phyloP scores from a whole-genome alignment of 2,797 vertebrate species.

The Nannoperca obscura region DNA sequence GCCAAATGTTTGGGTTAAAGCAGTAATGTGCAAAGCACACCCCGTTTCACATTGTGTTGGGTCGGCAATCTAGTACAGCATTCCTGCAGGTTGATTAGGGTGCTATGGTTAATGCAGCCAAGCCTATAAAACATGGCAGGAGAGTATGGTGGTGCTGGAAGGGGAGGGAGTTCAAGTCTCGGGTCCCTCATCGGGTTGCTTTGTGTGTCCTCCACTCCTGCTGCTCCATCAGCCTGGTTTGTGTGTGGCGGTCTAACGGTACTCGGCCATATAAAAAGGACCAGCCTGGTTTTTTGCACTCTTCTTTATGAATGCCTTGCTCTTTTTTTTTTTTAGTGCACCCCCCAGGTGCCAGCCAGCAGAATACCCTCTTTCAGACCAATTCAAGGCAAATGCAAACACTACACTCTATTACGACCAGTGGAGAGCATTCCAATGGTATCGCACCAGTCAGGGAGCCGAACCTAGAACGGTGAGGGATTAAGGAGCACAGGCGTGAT shows the following conservation, averaged over 20 bases:
- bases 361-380: conserved; percentile 82
- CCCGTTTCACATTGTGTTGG: conserved; percentile 64
- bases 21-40: conserved; percentile 68
- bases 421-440: conserved; percentile 80
- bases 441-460: conserved; percentile 72
- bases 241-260: conserved; percentile 81
- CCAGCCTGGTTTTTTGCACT: conserved; percentile 82
- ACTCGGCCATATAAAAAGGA: conserved; percentile 78
- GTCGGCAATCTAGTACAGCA: conserved; percentile 73
- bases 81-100: conserved; percentile 85
- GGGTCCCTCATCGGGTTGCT: conserved; percentile 79
- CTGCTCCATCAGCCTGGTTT: conserved; percentile 84
- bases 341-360: conserved; percentile 80
- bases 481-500: conserved; percentile 65
- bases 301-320: conserved; percentile 83
- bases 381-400: conserved; percentile 83
- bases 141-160: conserved; percentile 68
- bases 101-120: conserved; percentile 85
- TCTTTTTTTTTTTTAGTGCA: conserved; percentile 76
- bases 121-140: conserved; percentile 82
- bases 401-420: conserved; percentile 80
- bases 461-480: conserved; percentile 68
- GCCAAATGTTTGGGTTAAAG: conserved; percentile 68
- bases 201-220: conserved; percentile 82
- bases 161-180: conserved; percentile 63